Conservation (phyloP, 1,140 invertebrate genomes). For the Ips typographus region DNA sequence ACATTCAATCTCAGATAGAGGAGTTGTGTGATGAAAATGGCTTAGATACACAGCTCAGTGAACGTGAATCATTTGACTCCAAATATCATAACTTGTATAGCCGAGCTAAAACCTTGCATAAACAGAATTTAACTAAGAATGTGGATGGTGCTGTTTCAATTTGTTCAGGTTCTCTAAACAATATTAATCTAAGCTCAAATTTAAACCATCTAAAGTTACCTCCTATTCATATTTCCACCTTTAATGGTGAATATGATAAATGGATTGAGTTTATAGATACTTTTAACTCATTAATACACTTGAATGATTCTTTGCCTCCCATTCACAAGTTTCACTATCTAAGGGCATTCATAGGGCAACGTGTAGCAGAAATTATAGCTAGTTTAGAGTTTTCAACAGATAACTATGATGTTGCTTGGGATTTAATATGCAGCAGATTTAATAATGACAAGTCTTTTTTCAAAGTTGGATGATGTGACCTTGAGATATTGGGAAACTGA, state of each 20-base stretch:
- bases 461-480: constrained; percentile 10
- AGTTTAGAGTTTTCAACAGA: constrained; percentile 38
- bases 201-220: constrained; percentile 21
- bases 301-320: constrained; percentile 38
- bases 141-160: no score
- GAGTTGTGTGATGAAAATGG: constrained; percentile 9
- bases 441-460: constrained; percentile 39
- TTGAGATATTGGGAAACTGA: constrained; percentile 4
- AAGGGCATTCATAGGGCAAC: constrained; percentile 27
- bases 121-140: no score
- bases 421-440: constrained; percentile 35
- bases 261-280: constrained; percentile 48
- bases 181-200: neutral
- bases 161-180: no score
- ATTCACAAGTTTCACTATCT: constrained; percentile 48
- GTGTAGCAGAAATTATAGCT: constrained; percentile 36
- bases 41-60: neutral
- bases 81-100: no score
- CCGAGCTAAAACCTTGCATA: no score
- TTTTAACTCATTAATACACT: constrained; percentile 45
- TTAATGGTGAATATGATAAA: constrained; percentile 36
- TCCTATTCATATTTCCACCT: constrained; percentile 26
- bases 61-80: no score
- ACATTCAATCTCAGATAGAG: neutral
- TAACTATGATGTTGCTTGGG: constrained; percentile 45